Base-by-base conservation (phyloP, 2,888 invertebrate species). In the Ctena decussata region DNA sequence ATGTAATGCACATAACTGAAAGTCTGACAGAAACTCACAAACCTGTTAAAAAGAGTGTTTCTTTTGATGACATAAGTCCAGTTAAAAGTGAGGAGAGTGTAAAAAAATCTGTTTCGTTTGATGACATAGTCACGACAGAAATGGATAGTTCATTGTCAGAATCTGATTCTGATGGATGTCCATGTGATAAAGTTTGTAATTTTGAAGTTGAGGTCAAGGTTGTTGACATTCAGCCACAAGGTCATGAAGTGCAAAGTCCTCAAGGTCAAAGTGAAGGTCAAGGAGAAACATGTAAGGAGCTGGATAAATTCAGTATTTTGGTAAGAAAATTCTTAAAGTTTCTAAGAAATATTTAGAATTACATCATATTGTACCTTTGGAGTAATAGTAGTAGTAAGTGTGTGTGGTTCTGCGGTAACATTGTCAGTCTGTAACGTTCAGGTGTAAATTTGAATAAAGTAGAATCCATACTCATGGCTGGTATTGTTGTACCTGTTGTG, bases 181-280 rank as follows among this genome's bases (percentile, higher is more conserved):
- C 8, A 1, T 83, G 83, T 77, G 71, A 80, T 15, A 71, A 83
- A 35, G 72, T 88, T 21, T 88, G 88, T 83, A 39, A 76, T 46
- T 81, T 81, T 83, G 85, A 88, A 46, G 85, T 85, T 6, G 88
- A 88, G 82, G 88, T 84, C 73, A 88, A 88, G 81, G 83, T 88
- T 57, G 71, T 88, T 69, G 84, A 85, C 37, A 88, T 88, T 69
- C 85, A 85, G 76, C 83, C 88, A 60, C 39, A 81, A 81, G 85
- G 78, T 83, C 32, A 87, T 81, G 65, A 87, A 72, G 39, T 12
- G 44, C 15, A 73, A 5, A 49, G 69, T 70, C 71, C 73, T 21
- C 44, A 76, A 24, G 72, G 57, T 57, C 39, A n/a, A 49, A 15
- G 27, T 46, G n/a, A 39, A 24, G 72, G 44, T 72, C 72, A 72